These are phyloP conservation scores for Dendropsophus ebraccatus DNA, from an alignment of 2,113 vertebrate genomes.

Conservation along the genomic window DNA sequence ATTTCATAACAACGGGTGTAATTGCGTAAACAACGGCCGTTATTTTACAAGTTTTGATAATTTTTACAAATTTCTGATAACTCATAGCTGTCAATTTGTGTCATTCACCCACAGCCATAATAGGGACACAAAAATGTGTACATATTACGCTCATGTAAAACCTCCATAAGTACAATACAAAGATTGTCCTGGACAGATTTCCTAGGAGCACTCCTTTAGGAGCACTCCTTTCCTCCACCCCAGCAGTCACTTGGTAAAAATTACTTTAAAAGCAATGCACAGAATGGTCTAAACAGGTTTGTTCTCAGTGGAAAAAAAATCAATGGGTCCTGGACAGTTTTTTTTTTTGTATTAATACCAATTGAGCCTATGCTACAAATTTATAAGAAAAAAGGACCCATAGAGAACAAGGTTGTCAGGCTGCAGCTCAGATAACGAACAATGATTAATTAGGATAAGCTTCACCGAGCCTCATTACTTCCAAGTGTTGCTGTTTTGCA, in stretches of 20 bases:
- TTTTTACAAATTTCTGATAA: no score
- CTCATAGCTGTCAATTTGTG: no score
- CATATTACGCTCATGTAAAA: no score
- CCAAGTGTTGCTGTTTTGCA: slow-evolving; percentile 50
- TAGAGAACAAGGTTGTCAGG: slow-evolving; percentile 45
- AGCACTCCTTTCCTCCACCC: no score
- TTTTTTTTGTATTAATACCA: slow-evolving; percentile 40
- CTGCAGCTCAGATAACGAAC: slow-evolving; percentile 44
- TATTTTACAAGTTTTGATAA: no score
- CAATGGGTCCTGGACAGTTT: slow-evolving; percentile 13
- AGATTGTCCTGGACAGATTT: background rate
- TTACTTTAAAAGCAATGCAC: background rate
- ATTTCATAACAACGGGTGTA: no score
- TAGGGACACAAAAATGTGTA: no score
- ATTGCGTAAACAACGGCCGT: no score
- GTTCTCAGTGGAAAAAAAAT: slow-evolving; percentile 31
- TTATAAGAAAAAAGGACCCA: slow-evolving; percentile 13
- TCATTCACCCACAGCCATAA: no score
- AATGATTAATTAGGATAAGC: slow-evolving; percentile 57
- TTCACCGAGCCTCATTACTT: slow-evolving; percentile 54
- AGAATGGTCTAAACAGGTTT: background rate
- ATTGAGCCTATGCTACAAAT: slow-evolving; percentile 38
- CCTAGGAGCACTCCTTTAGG: no score
- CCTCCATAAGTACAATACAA: background rate
- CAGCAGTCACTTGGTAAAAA: background rate